Conservation (phyloP, 2,888 invertebrate genomes). For the Danaus chrysippus region DNA sequence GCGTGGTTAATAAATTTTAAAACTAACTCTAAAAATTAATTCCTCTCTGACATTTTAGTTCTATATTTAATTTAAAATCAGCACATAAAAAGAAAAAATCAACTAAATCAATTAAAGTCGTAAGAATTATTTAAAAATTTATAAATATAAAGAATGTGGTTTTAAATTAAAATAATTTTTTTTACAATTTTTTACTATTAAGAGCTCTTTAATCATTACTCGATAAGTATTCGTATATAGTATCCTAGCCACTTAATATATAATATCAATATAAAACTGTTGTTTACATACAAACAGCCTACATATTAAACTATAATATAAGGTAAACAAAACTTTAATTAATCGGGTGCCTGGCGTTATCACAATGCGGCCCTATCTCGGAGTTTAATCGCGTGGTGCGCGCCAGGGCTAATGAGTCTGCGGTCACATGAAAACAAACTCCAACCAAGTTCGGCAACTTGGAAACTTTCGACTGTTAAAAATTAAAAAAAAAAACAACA, state of each 20-base stretch:
- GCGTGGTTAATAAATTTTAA: too few species aligned
- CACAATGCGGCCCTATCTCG: slow-evolving; percentile 62
- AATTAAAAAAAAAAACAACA: slow-evolving; percentile 33
- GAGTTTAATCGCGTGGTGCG: slow-evolving; percentile 70
- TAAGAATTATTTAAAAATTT: too few species aligned
- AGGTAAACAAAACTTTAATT: slow-evolving; percentile 53
- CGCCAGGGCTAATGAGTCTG: slow-evolving; percentile 73
- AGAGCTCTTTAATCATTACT: too few species aligned
- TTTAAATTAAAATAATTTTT: too few species aligned
- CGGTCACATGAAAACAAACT: slow-evolving; percentile 70
- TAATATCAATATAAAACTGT: not conserved
- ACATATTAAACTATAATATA: slow-evolving; percentile 14
- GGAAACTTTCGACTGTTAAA: slow-evolving; percentile 65
- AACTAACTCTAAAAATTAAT: too few species aligned
- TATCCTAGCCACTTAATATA: not conserved
- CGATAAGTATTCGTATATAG: not conserved
- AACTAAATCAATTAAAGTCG: too few species aligned
- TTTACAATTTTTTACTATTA: too few species aligned
- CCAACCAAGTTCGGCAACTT: slow-evolving; percentile 59
- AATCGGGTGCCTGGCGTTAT: slow-evolving; percentile 56
- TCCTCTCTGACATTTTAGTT: too few species aligned
- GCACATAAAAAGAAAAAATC: too few species aligned
- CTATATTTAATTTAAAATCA: too few species aligned
- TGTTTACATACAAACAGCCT: not conserved
- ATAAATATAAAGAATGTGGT: too few species aligned